Percentiles rank a stretch among this genome's conserved stretches.
phyloP scores from a whole-genome alignment of 2,113 vertebrate genomes.

The Oreamnos americanus region DNA sequence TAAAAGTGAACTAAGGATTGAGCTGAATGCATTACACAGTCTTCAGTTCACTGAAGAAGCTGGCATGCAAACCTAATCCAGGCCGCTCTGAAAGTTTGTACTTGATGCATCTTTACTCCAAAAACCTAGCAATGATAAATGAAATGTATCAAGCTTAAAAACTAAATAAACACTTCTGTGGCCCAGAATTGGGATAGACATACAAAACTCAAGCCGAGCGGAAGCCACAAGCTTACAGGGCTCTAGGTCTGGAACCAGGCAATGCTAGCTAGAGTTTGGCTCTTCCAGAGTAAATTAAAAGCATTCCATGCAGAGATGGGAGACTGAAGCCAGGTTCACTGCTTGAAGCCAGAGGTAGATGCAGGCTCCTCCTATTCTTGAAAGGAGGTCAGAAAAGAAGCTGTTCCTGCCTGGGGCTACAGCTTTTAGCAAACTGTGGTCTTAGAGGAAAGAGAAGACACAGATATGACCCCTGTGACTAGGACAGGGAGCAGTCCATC shows the following conservation, averaged over 20 bases:
- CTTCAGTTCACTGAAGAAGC: background rate
- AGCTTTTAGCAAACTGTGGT: background rate
- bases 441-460: background rate
- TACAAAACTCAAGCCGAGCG: background rate
- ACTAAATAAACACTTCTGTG: conserved; percentile 50
- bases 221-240: conserved; percentile 34
- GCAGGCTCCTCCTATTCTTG: background rate
- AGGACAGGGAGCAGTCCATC: background rate
- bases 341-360: conserved; percentile 30
- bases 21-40: background rate
- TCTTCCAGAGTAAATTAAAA: conserved; percentile 42
- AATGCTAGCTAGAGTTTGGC: conserved; percentile 16
- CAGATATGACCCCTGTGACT: background rate
- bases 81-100: background rate
- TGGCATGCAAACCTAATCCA: background rate
- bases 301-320: background rate
- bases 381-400: background rate
- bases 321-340: conserved; percentile 45
- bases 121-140: background rate
- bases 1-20: background rate
- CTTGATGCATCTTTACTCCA: conserved; percentile 16
- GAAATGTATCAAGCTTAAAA: conserved; percentile 39
- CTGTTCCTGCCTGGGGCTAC: background rate
- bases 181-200: conserved; percentile 13
- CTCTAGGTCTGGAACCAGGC: background rate